Conservation (phyloP, 30 jellyfish, hydroid and myxozoan genomes). For the Aurelia coerulea region DNA sequence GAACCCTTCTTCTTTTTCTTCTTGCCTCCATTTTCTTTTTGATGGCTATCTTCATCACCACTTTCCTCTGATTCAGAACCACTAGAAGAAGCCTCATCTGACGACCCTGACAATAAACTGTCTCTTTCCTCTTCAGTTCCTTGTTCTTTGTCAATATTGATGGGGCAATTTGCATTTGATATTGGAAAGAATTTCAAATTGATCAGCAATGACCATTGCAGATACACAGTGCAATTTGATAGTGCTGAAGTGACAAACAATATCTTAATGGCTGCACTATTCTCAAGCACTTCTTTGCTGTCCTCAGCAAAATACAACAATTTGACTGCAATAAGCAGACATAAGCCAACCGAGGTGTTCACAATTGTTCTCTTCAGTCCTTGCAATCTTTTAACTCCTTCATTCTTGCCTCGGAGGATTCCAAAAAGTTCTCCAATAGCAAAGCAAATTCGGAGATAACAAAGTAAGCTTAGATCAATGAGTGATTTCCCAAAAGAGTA, state of each 20-base stretch:
- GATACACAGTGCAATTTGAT: constrained; percentile 35
- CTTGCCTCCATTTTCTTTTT: constrained; percentile 10
- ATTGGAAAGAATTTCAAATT: constrained; percentile 6
- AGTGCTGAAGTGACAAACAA: constrained; percentile 47
- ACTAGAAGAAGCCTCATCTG: constrained; percentile 7
- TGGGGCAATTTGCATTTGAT: background rate
- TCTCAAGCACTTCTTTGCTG: constrained; percentile 54
- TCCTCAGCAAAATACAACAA: constrained; percentile 81
- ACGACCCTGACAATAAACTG: constrained; percentile 27
- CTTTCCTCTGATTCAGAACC: constrained; percentile 26
- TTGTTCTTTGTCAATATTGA: constrained; percentile 22
- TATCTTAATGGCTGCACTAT: constrained; percentile 31
- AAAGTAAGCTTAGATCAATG: constrained; percentile 38
- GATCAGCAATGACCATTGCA: constrained; percentile 47
- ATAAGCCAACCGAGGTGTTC: constrained; percentile 28
- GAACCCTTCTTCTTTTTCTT: constrained; percentile 12
- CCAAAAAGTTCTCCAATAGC: constrained; percentile 57
- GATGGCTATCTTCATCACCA: constrained; percentile 25
- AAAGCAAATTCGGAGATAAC: constrained; percentile 66
- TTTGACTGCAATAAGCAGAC: constrained; percentile 61
- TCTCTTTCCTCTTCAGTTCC: constrained; percentile 37
- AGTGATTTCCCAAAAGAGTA: constrained; percentile 65
- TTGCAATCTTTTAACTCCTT: constrained; percentile 33
- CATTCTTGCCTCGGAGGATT: constrained; percentile 29
- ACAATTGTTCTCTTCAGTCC: constrained; percentile 19